Percentiles rank a stretch among this genome's conserved stretches.
Evolutionary conservation across 2,888 invertebrate species (phyloP).

Genomic region (Harpagoxenus sublaevis): DNA sequence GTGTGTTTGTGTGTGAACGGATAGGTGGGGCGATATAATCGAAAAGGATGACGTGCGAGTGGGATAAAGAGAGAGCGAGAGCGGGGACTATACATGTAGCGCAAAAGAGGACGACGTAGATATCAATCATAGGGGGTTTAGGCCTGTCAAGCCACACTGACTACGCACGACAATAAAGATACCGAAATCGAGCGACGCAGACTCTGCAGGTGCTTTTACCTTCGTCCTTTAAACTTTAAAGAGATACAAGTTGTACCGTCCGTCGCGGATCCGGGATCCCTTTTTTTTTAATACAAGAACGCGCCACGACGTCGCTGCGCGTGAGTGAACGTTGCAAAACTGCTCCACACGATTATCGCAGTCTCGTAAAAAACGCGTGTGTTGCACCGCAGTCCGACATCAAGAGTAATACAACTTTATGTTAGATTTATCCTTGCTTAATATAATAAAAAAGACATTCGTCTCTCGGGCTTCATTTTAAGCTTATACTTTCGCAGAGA

Average conservation of each 20-base stretch:
- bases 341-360: background rate
- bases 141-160: constrained; percentile 73
- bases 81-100: constrained; percentile 24
- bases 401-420: background rate
- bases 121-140: constrained; percentile 80
- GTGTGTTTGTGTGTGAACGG: background rate
- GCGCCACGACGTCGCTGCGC: background rate
- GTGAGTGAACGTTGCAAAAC: background rate
- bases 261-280: background rate
- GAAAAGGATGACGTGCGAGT: constrained; percentile 70
- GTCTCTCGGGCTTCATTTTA: constrained; percentile 3
- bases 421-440: constrained; percentile 15
- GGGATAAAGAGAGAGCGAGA: constrained; percentile 32
- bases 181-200: constrained; percentile 75
- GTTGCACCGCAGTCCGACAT: background rate
- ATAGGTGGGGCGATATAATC: constrained; percentile 73
- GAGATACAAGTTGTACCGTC: constrained; percentile 41
- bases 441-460: constrained; percentile 30
- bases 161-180: constrained; percentile 75
- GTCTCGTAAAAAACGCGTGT: background rate
- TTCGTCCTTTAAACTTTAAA: constrained; percentile 39
- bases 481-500: constrained; percentile 16
- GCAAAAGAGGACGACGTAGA: constrained; percentile 65
- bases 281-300: constrained; percentile 5
- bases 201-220: constrained; percentile 40